These are phyloP conservation scores for Psittacula cyanocephala DNA, from an alignment of 2,113 vertebrate genomes.

Conservation along the genomic window DNA sequence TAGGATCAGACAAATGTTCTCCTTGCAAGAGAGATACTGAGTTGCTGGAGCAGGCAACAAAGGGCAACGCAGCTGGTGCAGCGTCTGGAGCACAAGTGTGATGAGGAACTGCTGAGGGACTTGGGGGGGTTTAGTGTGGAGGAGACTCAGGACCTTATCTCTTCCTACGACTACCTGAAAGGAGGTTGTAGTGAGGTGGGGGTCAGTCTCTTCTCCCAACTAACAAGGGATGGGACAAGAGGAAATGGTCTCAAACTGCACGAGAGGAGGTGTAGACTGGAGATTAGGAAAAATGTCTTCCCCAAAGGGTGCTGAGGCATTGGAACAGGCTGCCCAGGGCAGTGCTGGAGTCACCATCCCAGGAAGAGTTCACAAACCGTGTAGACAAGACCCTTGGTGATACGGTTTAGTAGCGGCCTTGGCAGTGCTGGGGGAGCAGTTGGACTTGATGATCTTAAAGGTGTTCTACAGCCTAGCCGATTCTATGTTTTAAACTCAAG, in stretches of 20 bases:
- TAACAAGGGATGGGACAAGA: background rate
- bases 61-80: background rate
- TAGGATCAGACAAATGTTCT: background rate
- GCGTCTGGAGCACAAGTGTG: background rate
- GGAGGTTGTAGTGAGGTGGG: background rate
- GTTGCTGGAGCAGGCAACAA: background rate
- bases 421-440: background rate
- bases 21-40: background rate
- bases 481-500: background rate
- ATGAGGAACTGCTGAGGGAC: background rate
- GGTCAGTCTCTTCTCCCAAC: background rate
- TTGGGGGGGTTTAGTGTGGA: background rate
- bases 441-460: background rate
- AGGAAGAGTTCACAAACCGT: background rate
- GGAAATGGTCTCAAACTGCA: background rate
- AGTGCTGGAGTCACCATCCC: background rate
- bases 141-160: background rate
- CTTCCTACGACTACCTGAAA: background rate
- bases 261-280: background rate
- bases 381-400: background rate
- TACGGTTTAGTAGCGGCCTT: background rate
- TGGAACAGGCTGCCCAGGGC: background rate
- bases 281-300: background rate
- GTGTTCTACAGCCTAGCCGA: background rate
- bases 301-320: background rate